Percentiles rank a stretch among this genome's conserved stretches.
Conservation (phyloP, 2,797 vertebrate species). For the Eremophila alpestris region DNA sequence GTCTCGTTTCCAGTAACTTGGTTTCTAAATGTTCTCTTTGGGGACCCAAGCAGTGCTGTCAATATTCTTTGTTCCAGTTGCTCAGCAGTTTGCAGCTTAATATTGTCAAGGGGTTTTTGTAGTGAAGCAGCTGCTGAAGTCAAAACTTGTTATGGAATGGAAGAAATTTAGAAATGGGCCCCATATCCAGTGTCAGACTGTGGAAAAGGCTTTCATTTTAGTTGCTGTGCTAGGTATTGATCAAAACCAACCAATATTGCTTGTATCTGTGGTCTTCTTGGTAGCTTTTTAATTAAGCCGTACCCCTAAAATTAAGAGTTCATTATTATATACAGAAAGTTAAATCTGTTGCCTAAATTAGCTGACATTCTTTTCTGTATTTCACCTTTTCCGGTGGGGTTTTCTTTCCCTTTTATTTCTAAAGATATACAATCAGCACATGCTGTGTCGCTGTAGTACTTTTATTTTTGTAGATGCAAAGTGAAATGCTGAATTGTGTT, state of each 20-base stretch:
- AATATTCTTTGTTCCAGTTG: slow-evolving; percentile 53
- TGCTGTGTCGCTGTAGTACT: neutral
- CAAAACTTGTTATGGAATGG: neutral
- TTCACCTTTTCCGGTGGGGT: neutral
- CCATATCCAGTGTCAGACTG: neutral
- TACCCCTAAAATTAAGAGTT: neutral
- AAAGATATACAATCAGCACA: neutral
- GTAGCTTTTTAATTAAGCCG: neutral
- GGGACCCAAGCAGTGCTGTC: slow-evolving; percentile 31
- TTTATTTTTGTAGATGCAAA: neutral
- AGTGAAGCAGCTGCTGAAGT: neutral
- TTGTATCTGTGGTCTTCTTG: neutral
- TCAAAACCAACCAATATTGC: neutral
- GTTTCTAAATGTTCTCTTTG: slow-evolving; percentile 49
- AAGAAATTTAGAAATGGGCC: neutral
- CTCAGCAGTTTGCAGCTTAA: slow-evolving; percentile 46
- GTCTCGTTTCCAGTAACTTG: slow-evolving; percentile 51
- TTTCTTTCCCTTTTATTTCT: neutral
- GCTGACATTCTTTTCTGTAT: neutral
- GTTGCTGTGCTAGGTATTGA: neutral
- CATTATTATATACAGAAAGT: neutral
- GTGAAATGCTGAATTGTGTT: neutral
- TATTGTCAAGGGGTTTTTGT: neutral
- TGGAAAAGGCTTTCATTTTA: neutral
- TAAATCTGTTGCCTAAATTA: neutral